Base-by-base conservation (phyloP, 1,140 invertebrate genomes). In the Aethina tumida region DNA sequence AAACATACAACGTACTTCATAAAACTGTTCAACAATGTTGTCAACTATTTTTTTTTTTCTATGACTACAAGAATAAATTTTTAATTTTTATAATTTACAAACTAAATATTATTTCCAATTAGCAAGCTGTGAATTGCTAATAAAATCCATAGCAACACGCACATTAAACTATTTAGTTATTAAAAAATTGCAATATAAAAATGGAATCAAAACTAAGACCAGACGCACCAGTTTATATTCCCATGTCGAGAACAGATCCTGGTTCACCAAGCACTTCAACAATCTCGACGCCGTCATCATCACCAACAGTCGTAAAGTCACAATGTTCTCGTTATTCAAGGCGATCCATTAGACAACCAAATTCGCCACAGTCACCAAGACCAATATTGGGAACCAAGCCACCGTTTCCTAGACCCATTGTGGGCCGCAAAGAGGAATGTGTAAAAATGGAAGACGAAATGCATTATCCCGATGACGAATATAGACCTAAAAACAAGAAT, bases 311-410 rank as follows among this genome's bases (percentile, higher is more conserved):
- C 10, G 21, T 4, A 26, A 27, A 16, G 34, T 29, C 52, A 13
- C 52, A 53, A 39, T 50, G 49, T 36, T 53, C 47, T 2, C 39
- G 56, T 12, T 59, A 59, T 38, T 58, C 57, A 2, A 46, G 55
- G 14, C 47, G 50, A 34, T 49, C 52, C 4, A 49, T 53, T 4
- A 43, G 48, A n/a, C 33, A 38, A 16, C 46, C 35, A 12, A 38
- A 33, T 17, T 17, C 18, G 13, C 35, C 42, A 3, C 45, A 33
- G 13, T 43, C 42, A 39, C 55, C 55, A 1, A 39, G 53, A 34
- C 50, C 55, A n/a, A 59, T 58, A 20, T 31, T 58, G 10, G 57
- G 55, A 6, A 53, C 35, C 2, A 56, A 57, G 32, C 18, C 42
- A 2, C 44, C 48, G 2, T 48, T 52, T 25, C 55, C 55, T 6